These are phyloP conservation scores for Catharus fuscescens DNA, from an alignment of 2,113 vertebrate genomes.

Conservation along the genomic window DNA sequence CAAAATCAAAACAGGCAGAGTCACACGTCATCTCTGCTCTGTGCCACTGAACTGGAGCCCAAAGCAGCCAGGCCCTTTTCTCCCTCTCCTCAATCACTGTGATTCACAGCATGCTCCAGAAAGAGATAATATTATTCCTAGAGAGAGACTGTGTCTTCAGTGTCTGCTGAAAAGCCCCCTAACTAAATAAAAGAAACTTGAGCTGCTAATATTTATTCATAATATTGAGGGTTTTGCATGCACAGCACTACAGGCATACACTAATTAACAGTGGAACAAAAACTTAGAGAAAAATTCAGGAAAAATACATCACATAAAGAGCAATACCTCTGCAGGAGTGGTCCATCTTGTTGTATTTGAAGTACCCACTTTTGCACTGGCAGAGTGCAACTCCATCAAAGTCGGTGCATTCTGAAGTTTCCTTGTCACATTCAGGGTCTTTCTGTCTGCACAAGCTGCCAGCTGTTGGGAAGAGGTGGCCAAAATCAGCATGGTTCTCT, in stretches of 20 bases:
- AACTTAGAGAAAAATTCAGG: background rate
- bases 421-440: slow-evolving; percentile 82
- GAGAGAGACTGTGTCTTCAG: slow-evolving; percentile 24
- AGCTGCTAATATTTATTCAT: slow-evolving; percentile 25
- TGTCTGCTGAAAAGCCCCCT: background rate
- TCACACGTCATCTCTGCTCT: slow-evolving; percentile 2
- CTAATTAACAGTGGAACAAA: background rate
- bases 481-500: background rate
- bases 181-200: background rate
- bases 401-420: slow-evolving; percentile 87
- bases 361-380: slow-evolving; percentile 90
- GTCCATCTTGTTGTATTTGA: slow-evolving; percentile 90
- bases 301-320: background rate
- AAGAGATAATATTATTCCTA: slow-evolving; percentile 66
- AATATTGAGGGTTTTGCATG: background rate
- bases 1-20: slow-evolving; percentile 58
- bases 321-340: slow-evolving; percentile 87
- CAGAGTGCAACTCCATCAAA: slow-evolving; percentile 79
- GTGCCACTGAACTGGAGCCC: slow-evolving; percentile 32
- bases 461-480: slow-evolving; percentile 67
- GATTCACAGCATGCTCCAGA: slow-evolving; percentile 3
- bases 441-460: slow-evolving; percentile 87
- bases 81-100: background rate
- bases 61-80: slow-evolving; percentile 20
- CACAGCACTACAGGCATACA: background rate